Evolutionary conservation across 2,113 vertebrate genomes (phyloP), one percentile per base, ranked within the genome.

Genomic region (Equus quagga): DNA sequence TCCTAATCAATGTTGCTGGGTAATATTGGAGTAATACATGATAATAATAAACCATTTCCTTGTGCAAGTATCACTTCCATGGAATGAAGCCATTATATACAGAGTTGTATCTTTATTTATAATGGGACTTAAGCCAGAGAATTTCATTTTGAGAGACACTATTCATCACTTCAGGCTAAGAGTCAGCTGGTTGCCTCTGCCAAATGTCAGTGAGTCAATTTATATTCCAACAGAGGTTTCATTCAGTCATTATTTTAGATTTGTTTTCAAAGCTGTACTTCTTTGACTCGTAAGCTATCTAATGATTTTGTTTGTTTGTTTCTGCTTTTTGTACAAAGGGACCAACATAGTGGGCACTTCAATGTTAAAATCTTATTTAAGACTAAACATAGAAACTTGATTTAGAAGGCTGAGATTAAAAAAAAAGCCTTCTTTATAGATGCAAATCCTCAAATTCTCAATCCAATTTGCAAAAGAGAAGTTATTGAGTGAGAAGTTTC

Each of bases 131-230:
- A 94, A 69, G 19, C 28, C 62, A 88, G 80, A 78, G 23, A 87
- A 97, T 93, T 96, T 96, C 76, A 96, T 94, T 97, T 96, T 88
- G 86, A 93, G 64, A 93, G 75, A 93, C 6, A 33, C 9, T 79
- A 79, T 95, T 93, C 28, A 73, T 95, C 54, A 95, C 26, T 31
- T 87, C 75, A 90, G 86, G 89, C 83, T 84, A 65, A 88, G 81
- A 83, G 67, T 97, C 79, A 95, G 44, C 65, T 95, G 23, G n/a
- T 17, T 78, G 70, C 15, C 9, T 83, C 21, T 96, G 54, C 31
- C 83, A 96, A 95, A 85, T 95, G 62, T 96, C 86, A 96, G 46
- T 31, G 56, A 96, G 95, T 96, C 67, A 82, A 93, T 89, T 95
- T 88, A 64, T 72, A 80, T 73, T 96, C 60, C 54, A 89, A 93